Evolutionary conservation across 1,140 invertebrate species (phyloP), one percentile per base, ranked within the genome.

Genomic region (Saccostrea echinata): DNA sequence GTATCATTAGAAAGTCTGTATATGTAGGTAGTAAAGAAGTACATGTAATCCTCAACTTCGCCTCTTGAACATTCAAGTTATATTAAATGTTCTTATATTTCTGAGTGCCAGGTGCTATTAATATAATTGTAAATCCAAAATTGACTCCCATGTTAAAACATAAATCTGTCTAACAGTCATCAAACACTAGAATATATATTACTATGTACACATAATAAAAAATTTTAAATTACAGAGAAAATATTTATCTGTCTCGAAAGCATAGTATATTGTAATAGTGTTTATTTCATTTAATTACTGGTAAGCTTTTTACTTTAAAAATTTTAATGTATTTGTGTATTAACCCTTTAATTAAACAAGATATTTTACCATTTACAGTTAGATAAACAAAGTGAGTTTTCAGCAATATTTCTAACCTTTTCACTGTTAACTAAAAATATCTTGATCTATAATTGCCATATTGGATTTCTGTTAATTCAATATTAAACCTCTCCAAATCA

Each of bases 381-480:
- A 43, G 43, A 43, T 43, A 43, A 43, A 43, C 16, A 61, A n/a
- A 61, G 55, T 0, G 0, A 61, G 55, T 61, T 61, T 61, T n/a
- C n/a, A 61, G 18, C 18, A 1, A 43, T 43, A 8, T 43, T 43
- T 43, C 9, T 43, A 43, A 43, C 43, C 43, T 43, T 43, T 43
- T 43, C 55, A 61, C 16, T 61, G 55, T 43, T 43, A 43, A 43
- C 43, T 43, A 64, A 64, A 33, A 18, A 18, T 76, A 76, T 33
- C 30, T 11, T 13, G 11, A 76, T 76, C 68, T 76, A 30, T 30
- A 76, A 76, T 76, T 27, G 68, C 68, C 30, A 33, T 33, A 76
- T 76, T 76, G 68, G 27, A 76, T 76, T 76, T 76, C 68, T 76
- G 68, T 76, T 27, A 76, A 30, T 33, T 76, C 68, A 76, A 30